Evolutionary conservation across 1,140 invertebrate genomes (phyloP), one percentile per base, ranked within the genome.

Genomic region (Hylaeus anthracinus): DNA sequence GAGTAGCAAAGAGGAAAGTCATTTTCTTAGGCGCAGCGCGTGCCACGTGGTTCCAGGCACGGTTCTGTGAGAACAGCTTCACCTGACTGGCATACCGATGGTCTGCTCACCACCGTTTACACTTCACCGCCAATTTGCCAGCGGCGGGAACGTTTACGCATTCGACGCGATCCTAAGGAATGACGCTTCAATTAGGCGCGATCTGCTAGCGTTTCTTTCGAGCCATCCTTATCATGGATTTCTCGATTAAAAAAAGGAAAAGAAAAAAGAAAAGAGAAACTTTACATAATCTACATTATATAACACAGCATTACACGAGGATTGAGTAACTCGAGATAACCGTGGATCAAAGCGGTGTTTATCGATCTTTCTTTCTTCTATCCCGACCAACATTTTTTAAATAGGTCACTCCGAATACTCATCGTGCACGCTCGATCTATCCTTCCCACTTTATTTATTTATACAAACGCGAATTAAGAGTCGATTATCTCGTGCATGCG

Each of bases 11-110:
- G 88, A 84, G 76, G 79, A 88, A 71, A 89, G 87, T 81, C 66
- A 84, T 90, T 90, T 89, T 90, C 86, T 86, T 86, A 55, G 56
- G 75, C 26, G 26, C 79, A 83, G 84, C 43, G 69, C 73, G 88
- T 88, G 82, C 90, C 89, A 88, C 75, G 83, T 88, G 79, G 89
- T 88, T 89, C 90, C 91, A 90, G 91, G 90, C 70, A 92, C 91
- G 83, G 79, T 78, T 78, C 84, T 91, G 89, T 92, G 91, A 87
- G 91, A 92, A 92, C 76, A 83, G 63, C 88, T 90, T 87, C 91
- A 92, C 87, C 90, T 90, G 91, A 83, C 79, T 83, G 58, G 74
- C 86, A 90, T 91, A 91, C 86, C 90, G 77, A 86, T 88, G 78
- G 79, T 88, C 77, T 69, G 73, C 56, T 81, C 67, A 71, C 72